Conservation (phyloP, 2,888 invertebrate species). For the Anticlea derivata region DNA sequence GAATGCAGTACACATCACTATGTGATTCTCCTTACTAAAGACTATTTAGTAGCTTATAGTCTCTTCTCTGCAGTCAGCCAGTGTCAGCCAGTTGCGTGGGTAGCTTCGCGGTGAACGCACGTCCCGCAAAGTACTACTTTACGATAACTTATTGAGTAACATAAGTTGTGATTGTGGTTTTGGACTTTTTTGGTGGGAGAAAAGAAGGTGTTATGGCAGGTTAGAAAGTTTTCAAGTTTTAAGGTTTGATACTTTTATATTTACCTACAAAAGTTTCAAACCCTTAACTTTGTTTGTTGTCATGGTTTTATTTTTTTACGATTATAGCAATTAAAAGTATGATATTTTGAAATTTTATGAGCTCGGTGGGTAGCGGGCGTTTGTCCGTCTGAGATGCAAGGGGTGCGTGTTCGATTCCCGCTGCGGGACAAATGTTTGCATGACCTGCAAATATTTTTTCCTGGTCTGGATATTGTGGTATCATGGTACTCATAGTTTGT, state of each 20-base stretch:
- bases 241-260: not conserved
- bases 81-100: conserved; percentile 33
- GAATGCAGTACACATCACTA: not conserved
- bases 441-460: no score
- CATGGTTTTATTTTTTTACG: no score
- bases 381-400: no score
- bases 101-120: conserved; percentile 21
- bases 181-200: conserved; percentile 11
- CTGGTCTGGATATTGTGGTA: no score
- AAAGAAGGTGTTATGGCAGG: conserved; percentile 5
- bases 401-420: no score
- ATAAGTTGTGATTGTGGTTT: conserved; percentile 15
- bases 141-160: conserved; percentile 14
- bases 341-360: no score
- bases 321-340: no score
- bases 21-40: not conserved
- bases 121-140: conserved; percentile 12
- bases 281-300: no score
- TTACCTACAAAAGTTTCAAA: no score
- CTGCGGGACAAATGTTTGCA: no score
- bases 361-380: no score
- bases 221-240: conserved; percentile 7
- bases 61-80: conserved; percentile 15
- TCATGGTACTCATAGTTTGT: no score
- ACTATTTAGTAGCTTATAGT: not conserved